Evolutionary conservation across 2,888 invertebrate genomes (phyloP).

Genomic region (Lysandra coridon): DNA sequence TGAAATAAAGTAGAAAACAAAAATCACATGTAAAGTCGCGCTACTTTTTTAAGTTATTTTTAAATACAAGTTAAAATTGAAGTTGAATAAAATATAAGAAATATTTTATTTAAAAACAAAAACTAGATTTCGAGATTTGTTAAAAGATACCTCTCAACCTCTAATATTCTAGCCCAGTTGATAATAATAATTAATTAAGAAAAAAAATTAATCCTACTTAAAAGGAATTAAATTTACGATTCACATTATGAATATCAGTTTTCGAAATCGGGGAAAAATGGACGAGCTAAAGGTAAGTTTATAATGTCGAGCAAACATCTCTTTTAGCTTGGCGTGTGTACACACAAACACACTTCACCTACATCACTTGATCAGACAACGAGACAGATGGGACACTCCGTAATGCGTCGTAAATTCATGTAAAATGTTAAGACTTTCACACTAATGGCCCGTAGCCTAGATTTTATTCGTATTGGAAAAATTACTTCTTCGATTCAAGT

Average conservation of each 20-base stretch:
- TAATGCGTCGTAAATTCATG: background rate
- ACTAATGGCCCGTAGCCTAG: background rate
- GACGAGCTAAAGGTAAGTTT: conserved; percentile 12
- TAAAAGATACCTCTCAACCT: too few relatives aligned
- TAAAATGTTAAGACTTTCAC: background rate
- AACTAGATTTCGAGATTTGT: too few relatives aligned
- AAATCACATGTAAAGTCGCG: background rate
- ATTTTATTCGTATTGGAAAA: background rate
- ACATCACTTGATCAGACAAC: conserved; percentile 34
- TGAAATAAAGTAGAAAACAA: background rate
- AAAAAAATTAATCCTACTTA: too few relatives aligned
- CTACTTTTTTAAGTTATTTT: background rate
- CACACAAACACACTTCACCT: conserved; percentile 40
- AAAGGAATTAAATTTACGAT: too few relatives aligned
- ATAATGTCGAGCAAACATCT: conserved; percentile 26
- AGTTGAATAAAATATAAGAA: too few relatives aligned
- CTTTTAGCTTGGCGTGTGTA: conserved; percentile 32
- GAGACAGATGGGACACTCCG: background rate
- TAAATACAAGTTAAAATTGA: too few relatives aligned
- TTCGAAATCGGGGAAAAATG: background rate
- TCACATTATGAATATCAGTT: background rate
- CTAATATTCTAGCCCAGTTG: too few relatives aligned
- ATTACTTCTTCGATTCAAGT: background rate
- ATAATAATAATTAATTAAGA: too few relatives aligned
- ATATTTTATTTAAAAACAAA: too few relatives aligned